Conservation (phyloP, 1,140 invertebrate genomes). For the Aporrectodea caliginosa region DNA sequence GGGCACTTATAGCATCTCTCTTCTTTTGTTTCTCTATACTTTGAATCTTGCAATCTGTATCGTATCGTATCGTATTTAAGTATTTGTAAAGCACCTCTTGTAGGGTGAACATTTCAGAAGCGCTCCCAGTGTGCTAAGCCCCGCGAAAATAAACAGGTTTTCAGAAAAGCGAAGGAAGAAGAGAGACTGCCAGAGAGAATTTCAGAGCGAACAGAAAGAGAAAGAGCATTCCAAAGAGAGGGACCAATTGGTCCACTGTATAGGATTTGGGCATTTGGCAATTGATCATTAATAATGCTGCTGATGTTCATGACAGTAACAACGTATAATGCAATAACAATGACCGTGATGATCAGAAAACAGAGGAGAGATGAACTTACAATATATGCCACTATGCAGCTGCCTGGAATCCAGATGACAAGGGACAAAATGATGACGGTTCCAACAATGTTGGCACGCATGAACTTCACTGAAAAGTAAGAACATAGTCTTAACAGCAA, state of each 20-base stretch:
- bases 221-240: neutral
- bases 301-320: neutral
- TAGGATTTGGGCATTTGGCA: neutral
- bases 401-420: slow-evolving; percentile 80
- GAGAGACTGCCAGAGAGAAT: neutral
- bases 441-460: slow-evolving; percentile 83
- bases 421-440: slow-evolving; percentile 82
- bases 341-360: neutral
- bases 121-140: too few species aligned
- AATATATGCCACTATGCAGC: slow-evolving; percentile 49
- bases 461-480: slow-evolving; percentile 67
- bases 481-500: too few species aligned
- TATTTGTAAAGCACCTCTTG: too few species aligned
- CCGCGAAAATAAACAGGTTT: too few species aligned
- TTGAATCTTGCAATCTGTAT: too few species aligned
- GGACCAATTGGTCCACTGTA: too few species aligned
- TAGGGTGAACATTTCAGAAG: too few species aligned
- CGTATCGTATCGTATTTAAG: too few species aligned
- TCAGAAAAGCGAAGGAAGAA: too few species aligned
- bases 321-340: neutral
- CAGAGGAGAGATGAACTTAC: slow-evolving; percentile 34
- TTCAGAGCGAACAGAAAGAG: neutral
- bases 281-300: neutral
- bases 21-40: too few species aligned
- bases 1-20: too few species aligned